These are phyloP conservation scores for Nipponacmea schrenckii DNA, from an alignment of 2,888 invertebrate genomes.

Conservation along the genomic window DNA sequence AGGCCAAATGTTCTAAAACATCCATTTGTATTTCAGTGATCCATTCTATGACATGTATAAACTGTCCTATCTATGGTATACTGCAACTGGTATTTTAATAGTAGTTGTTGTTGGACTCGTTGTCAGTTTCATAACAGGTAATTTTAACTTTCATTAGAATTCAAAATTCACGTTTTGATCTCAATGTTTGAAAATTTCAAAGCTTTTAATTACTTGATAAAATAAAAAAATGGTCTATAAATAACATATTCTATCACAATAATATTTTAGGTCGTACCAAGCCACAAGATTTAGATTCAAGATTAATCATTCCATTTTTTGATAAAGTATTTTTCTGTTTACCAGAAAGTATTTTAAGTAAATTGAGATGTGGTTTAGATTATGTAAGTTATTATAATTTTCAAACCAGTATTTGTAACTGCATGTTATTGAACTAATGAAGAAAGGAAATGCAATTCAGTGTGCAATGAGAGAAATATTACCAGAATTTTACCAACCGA, in stretches of 20 bases:
- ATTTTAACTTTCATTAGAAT: too few relatives aligned
- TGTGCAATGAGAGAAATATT: too few relatives aligned
- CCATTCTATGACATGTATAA: conserved; percentile 1
- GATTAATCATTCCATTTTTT: conserved; percentile 18
- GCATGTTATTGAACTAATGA: too few relatives aligned
- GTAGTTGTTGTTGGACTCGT: neutral
- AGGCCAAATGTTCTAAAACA: too few relatives aligned
- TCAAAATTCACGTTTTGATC: too few relatives aligned
- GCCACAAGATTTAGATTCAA: conserved; percentile 8
- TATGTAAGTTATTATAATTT: neutral
- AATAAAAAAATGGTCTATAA: too few relatives aligned
- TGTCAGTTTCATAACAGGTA: conserved; percentile 1
- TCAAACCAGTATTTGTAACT: too few relatives aligned
- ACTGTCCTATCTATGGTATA: neutral
- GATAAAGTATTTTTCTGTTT: conserved; percentile 15
- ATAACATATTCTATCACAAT: neutral
- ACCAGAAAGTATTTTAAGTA: conserved; percentile 14
- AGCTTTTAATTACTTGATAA: too few relatives aligned
- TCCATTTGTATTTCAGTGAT: neutral
- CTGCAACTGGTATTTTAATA: neutral
- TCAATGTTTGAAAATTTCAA: too few relatives aligned
- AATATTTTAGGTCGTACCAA: conserved; percentile 9
- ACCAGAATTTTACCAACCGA: too few relatives aligned
- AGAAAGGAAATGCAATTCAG: too few relatives aligned
- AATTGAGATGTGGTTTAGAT: conserved; percentile 15